Conservation (phyloP, 2,797 vertebrate species). For the Babyrousa celebensis region DNA sequence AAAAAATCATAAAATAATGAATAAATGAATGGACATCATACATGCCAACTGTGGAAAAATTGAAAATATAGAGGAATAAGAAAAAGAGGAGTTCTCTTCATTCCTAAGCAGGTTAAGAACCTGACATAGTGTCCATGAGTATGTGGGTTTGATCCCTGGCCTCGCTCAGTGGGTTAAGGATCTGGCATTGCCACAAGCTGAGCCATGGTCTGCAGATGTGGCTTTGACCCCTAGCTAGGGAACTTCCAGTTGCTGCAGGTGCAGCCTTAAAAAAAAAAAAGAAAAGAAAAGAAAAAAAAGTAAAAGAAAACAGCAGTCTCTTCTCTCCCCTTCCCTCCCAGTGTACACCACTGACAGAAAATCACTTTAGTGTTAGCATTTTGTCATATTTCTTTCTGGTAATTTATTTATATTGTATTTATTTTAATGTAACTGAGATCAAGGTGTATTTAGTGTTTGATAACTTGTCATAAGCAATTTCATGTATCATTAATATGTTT, state of each 20-base stretch:
- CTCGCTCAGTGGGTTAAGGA: too few species aligned
- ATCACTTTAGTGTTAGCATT: constrained; percentile 14
- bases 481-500: constrained; percentile 48
- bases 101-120: too few species aligned
- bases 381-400: constrained; percentile 44
- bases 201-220: too few species aligned
- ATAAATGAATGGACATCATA: background rate
- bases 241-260: too few species aligned
- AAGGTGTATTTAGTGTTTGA: constrained; percentile 33
- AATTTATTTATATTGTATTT: background rate
- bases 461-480: constrained; percentile 35
- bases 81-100: background rate
- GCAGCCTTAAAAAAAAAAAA: too few species aligned
- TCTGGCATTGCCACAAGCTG: too few species aligned
- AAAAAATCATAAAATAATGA: constrained; percentile 1
- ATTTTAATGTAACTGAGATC: constrained; percentile 54
- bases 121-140: too few species aligned
- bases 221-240: too few species aligned
- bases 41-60: constrained; percentile 18
- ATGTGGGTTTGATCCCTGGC: too few species aligned
- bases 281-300: background rate
- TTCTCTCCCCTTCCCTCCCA: background rate
- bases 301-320: background rate
- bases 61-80: constrained; percentile 5
- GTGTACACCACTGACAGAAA: background rate